phyloP scores from a whole-genome alignment of 2,888 invertebrate species.

The Carpatolechia fugitivella region DNA sequence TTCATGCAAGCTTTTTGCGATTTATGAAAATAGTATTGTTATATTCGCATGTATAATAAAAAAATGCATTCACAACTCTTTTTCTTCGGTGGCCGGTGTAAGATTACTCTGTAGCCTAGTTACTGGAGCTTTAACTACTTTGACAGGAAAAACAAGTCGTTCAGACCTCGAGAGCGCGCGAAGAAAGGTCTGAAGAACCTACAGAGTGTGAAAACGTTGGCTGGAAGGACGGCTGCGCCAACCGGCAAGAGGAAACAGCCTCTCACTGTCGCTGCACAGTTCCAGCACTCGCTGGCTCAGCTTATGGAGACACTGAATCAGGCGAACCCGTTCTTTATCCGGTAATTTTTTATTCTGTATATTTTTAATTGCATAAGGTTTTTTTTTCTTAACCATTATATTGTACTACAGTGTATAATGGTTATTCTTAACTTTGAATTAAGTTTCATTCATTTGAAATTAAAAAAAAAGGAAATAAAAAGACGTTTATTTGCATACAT shows the following conservation, averaged over 20 bases:
- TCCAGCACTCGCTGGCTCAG: constrained; percentile 93
- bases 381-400: no score
- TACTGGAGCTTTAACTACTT: constrained; percentile 11
- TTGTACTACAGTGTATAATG: no score
- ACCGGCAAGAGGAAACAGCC: constrained; percentile 89
- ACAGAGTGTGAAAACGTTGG: constrained; percentile 94
- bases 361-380: background rate
- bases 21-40: background rate
- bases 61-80: background rate
- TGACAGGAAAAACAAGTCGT: constrained; percentile 94
- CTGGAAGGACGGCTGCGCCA: constrained; percentile 84
- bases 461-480: no score
- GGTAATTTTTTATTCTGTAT: constrained; percentile 37
- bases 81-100: constrained; percentile 25
- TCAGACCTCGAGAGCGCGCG: constrained; percentile 90
- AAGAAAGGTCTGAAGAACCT: constrained; percentile 94
- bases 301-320: constrained; percentile 96
- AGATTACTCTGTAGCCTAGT: background rate
- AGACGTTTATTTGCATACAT: no score
- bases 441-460: no score
- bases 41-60: constrained; percentile 12
- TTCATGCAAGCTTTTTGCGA: background rate
- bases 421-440: no score
- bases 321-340: constrained; percentile 79
- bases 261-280: constrained; percentile 96